Percentiles rank a stretch among this genome's conserved stretches.
Conservation (phyloP, 2,797 vertebrate genomes). For the Sciurus carolinensis region DNA sequence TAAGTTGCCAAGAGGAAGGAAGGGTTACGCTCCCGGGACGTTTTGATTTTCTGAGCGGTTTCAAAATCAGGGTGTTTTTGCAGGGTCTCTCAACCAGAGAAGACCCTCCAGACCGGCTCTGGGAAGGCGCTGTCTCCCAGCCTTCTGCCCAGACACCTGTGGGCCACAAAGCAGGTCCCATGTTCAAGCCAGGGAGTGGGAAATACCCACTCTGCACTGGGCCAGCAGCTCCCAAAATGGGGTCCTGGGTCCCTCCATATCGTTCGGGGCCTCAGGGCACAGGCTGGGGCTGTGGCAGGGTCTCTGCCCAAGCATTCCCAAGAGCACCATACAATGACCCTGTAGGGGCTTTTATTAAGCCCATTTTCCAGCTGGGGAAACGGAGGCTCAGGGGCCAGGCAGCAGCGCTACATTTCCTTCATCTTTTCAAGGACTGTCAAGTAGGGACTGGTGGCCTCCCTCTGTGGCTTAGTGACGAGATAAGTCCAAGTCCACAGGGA, state of each 20-base stretch:
- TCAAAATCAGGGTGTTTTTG: constrained; percentile 53
- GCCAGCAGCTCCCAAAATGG: background rate
- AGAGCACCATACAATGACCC: background rate
- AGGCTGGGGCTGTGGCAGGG: background rate
- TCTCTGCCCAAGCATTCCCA: background rate
- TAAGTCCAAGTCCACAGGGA: background rate
- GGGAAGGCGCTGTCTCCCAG: background rate
- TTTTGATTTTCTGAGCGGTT: constrained; percentile 71
- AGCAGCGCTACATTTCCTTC: background rate
- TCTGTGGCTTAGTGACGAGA: background rate
- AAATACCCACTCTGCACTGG: background rate
- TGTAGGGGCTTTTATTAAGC: background rate
- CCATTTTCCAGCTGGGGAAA: background rate
- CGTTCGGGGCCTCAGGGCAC: background rate
- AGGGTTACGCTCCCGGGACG: constrained; percentile 66
- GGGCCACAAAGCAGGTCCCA: background rate
- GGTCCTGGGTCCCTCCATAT: background rate
- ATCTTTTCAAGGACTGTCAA: background rate
- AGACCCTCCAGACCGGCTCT: background rate
- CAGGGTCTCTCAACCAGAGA: constrained; percentile 22
- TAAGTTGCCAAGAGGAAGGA: constrained; percentile 73
- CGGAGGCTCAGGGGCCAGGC: background rate
- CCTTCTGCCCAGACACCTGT: background rate
- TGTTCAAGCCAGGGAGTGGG: background rate
- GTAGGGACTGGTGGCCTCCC: background rate